phyloP scores from a whole-genome alignment of 2,113 vertebrate species.

The Osmerus eperlanus region DNA sequence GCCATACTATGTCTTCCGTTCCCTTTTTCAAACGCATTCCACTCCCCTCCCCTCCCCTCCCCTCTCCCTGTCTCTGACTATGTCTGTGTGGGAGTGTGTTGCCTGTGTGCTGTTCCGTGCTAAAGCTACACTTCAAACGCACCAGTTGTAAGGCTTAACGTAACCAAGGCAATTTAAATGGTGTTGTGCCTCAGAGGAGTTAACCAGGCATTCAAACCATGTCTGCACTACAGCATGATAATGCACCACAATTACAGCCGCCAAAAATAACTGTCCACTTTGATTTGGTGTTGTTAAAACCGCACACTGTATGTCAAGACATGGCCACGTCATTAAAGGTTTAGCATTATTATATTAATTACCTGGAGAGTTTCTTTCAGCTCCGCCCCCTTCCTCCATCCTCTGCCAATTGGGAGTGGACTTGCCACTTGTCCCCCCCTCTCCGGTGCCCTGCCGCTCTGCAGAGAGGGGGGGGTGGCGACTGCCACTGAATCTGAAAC shows the following conservation, averaged over 20 bases:
- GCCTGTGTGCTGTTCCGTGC: background rate
- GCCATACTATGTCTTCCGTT: background rate
- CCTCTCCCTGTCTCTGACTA: background rate
- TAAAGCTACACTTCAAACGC: background rate
- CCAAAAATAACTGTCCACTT: no score
- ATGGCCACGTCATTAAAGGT: background rate
- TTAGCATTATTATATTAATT: background rate
- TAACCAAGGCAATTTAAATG: background rate
- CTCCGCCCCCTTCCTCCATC: constrained; percentile 79
- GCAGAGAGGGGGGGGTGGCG: constrained; percentile 89
- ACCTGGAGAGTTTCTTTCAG: constrained; percentile 58
- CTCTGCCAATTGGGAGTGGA: constrained; percentile 89
- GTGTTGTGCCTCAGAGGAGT: background rate
- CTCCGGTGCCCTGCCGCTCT: constrained; percentile 84
- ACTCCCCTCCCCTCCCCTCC: background rate
- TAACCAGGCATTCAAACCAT: background rate
- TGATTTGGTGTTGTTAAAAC: no score
- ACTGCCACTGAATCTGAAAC: constrained; percentile 84
- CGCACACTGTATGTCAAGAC: no score
- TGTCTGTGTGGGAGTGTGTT: background rate
- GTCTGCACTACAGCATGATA: background rate
- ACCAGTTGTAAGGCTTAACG: background rate
- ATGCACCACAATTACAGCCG: no score
- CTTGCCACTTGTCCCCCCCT: constrained; percentile 80
- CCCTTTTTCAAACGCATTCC: background rate